Conservation (phyloP, 2,113 vertebrate genomes). For the Podilymbus podiceps region DNA sequence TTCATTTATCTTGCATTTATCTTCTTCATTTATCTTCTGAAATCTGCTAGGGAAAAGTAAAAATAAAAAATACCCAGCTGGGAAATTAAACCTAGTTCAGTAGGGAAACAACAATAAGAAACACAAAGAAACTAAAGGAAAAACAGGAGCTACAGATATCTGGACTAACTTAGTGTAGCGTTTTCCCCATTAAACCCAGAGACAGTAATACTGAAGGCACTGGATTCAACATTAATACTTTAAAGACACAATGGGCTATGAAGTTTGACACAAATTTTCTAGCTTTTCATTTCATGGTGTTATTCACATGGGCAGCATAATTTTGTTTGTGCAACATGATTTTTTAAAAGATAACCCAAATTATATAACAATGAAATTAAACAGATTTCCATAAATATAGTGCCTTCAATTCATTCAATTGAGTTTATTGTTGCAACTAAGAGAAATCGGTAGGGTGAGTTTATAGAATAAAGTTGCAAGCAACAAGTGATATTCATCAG, state of each 20-base stretch:
- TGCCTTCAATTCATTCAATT: not conserved
- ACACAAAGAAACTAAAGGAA: not conserved
- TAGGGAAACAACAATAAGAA: not conserved
- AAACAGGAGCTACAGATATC: not conserved
- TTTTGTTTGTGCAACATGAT: not conserved
- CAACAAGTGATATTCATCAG: not conserved
- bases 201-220: not conserved
- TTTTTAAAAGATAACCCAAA: not conserved
- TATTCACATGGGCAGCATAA: not conserved
- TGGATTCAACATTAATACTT: not conserved
- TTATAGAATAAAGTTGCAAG: not conserved
- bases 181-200: not conserved
- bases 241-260: not conserved
- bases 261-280: not conserved
- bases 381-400: not conserved
- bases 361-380: not conserved
- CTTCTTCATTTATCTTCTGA: not conserved
- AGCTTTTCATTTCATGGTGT: not conserved
- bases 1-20: not conserved
- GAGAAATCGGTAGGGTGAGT: not conserved
- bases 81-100: not conserved
- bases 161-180: not conserved
- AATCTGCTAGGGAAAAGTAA: not conserved
- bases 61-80: not conserved
- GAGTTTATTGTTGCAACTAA: not conserved